Evolutionary conservation across 2,113 vertebrate genomes (phyloP), one percentile per base, ranked within the genome.

Genomic region (Phrynosoma platyrhinos): DNA sequence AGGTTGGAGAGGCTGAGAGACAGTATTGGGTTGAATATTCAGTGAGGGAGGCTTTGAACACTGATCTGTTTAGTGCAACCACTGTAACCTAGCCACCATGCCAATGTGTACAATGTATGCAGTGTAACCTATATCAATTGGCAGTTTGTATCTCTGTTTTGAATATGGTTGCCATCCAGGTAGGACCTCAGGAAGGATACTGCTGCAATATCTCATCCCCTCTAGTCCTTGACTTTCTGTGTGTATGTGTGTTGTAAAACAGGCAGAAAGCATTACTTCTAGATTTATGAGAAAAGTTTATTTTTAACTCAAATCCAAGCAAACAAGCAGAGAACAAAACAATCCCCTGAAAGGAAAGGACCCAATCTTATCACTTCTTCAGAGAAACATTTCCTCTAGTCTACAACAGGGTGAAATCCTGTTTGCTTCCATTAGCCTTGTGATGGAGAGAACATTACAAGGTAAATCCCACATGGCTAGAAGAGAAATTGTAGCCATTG

Each of bases 361-460:
- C 86, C 88, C 85, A 47, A 21, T 58, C 77, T 81, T 83, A 80
- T 84, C 58, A 86, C 47, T 69, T 79, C 12, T 87, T 40, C 55
- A 89, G 55, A 27, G n/a, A 82, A 36, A 6, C 62, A 18, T 58
- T 92, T 84, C 27, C n/a, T 8, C 2, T 4, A 8, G 40, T 21
- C 14, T 85, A 62, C 87, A 55, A 72, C 80, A 40, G 64, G 21
- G 14, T 42, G 68, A 90, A 77, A 30, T 20, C 13, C 55, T 21
- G 27, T 53, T 87, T 78, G 87, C 40, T 47, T 91, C 47, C 0
- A 0, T 84, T 90, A 88, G 16, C 81, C 47, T 0, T 0, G 0
- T n/a, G 77, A 64, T 85, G 52, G 13, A 82, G 36, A 83, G 53
- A 88, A 23, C 52, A 84, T 78, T 86, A 30, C 62, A 18, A 79